A percentile compares a stretch with the other conserved stretches of the same genome.
Evolutionary conservation across 2,888 invertebrate genomes (phyloP).

Genomic region (Acleris laterana): DNA sequence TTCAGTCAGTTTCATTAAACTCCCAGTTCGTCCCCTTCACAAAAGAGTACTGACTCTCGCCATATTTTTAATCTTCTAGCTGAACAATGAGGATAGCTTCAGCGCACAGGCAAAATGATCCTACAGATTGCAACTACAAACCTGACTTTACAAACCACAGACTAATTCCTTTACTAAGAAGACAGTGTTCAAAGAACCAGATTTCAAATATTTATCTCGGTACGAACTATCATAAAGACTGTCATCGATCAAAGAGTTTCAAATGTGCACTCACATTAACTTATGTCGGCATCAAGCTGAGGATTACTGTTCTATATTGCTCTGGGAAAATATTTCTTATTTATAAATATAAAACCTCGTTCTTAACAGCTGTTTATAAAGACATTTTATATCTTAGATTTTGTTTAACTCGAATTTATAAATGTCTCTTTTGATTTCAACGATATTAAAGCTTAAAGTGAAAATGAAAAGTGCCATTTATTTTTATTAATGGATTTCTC

Average conservation of each 20-base stretch:
- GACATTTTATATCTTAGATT: too few relatives aligned
- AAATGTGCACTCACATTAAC: slow-evolving; percentile 32
- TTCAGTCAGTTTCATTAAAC: slow-evolving; percentile 61
- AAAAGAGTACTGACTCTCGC: slow-evolving; percentile 54
- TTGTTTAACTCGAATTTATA: not conserved
- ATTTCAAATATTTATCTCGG: not conserved
- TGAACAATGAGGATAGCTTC: slow-evolving; percentile 50
- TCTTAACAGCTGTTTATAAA: not conserved
- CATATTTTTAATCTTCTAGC: slow-evolving; percentile 65
- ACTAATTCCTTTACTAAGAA: slow-evolving; percentile 6
- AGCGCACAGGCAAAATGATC: slow-evolving; percentile 39
- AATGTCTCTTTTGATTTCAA: slow-evolving; percentile 7
- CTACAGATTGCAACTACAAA: slow-evolving; percentile 37
- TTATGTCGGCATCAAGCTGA: slow-evolving; percentile 34
- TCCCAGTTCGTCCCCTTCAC: slow-evolving; percentile 50
- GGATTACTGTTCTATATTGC: slow-evolving; percentile 40
- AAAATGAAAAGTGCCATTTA: not conserved
- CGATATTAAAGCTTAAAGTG: too few relatives aligned
- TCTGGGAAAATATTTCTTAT: slow-evolving; percentile 36
- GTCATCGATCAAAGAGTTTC: not conserved
- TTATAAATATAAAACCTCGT: slow-evolving; percentile 21
- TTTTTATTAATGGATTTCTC: slow-evolving; percentile 2
- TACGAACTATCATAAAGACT: not conserved
- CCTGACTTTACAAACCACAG: slow-evolving; percentile 14
- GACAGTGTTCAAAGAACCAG: slow-evolving; percentile 4